These are phyloP conservation scores for Synergus umbraculus DNA, from an alignment of 2,888 invertebrate species.

Conservation along the genomic window DNA sequence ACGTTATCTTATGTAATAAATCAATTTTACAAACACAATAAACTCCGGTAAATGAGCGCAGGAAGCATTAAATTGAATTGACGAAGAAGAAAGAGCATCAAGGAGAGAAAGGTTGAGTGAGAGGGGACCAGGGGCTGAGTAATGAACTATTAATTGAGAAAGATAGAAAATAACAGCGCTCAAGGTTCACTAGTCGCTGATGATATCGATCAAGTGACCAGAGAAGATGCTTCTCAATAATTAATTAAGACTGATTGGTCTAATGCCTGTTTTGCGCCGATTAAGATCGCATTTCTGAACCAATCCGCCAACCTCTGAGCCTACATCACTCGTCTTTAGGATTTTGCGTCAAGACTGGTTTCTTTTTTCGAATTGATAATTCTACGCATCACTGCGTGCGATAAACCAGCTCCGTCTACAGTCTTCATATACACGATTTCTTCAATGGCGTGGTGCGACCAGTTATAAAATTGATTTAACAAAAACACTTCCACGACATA, in stretches of 20 bases:
- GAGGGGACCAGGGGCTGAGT: background rate
- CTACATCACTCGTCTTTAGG: background rate
- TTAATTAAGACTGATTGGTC: background rate
- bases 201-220: slow-evolving; percentile 9
- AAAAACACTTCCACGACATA: slow-evolving; percentile 2
- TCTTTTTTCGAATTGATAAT: background rate
- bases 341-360: background rate
- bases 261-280: background rate
- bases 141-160: slow-evolving; percentile 24
- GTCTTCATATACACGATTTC: background rate
- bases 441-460: background rate
- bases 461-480: slow-evolving; percentile 7
- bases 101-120: background rate
- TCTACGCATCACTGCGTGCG: background rate
- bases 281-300: background rate
- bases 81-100: slow-evolving; percentile 8
- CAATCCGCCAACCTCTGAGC: background rate
- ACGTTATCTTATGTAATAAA: slow-evolving; percentile 12
- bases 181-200: slow-evolving; percentile 2
- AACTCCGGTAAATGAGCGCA: slow-evolving; percentile 4
- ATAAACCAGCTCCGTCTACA: background rate
- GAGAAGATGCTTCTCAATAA: slow-evolving; percentile 12
- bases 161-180: slow-evolving; percentile 8
- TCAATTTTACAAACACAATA: slow-evolving; percentile 19
- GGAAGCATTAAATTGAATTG: background rate